phyloP scores from a whole-genome alignment of 2,797 vertebrate species.

The Brachyrhaphis roseni region DNA sequence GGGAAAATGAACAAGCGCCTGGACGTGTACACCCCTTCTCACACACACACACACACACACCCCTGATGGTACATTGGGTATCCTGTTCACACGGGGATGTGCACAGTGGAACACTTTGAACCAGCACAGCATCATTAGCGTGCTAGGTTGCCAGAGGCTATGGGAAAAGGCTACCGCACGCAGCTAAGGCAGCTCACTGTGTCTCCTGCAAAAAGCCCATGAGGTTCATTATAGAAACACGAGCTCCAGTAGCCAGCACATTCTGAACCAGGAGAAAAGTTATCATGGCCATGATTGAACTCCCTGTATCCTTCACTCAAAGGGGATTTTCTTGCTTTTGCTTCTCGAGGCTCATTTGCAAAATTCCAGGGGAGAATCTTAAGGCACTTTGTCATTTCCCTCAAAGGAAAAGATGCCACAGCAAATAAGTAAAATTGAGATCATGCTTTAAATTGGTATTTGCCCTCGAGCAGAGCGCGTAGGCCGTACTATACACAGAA shows the following conservation, averaged over 20 bases:
- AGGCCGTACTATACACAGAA: conserved; percentile 28
- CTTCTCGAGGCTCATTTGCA: conserved; percentile 60
- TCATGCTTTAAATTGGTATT: conserved; percentile 29
- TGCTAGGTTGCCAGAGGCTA: conserved; percentile 73
- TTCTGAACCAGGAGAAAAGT: conserved; percentile 73
- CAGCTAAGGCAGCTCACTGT: conserved; percentile 66
- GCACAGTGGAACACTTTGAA: conserved; percentile 74
- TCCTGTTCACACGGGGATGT: conserved; percentile 61
- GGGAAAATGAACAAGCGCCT: conserved; percentile 7
- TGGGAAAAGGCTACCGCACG: conserved; percentile 75
- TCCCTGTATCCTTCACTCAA: conserved; percentile 74
- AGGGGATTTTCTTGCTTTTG: conserved; percentile 69
- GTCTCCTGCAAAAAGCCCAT: conserved; percentile 71
- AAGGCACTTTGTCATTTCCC: conserved; percentile 57
- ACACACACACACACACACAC: neutral
- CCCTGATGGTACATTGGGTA: conserved; percentile 15
- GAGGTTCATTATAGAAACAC: conserved; percentile 83
- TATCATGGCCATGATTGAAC: conserved; percentile 78
- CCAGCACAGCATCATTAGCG: conserved; percentile 76
- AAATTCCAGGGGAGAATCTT: conserved; percentile 56
- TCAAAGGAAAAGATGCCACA: conserved; percentile 33
- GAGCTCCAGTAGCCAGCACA: conserved; percentile 69
- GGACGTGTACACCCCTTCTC: neutral
- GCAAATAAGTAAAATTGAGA: conserved; percentile 37
- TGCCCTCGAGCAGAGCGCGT: conserved; percentile 9